Base-by-base conservation (phyloP, 2,797 vertebrate species). In the Sebastes vulpes region DNA sequence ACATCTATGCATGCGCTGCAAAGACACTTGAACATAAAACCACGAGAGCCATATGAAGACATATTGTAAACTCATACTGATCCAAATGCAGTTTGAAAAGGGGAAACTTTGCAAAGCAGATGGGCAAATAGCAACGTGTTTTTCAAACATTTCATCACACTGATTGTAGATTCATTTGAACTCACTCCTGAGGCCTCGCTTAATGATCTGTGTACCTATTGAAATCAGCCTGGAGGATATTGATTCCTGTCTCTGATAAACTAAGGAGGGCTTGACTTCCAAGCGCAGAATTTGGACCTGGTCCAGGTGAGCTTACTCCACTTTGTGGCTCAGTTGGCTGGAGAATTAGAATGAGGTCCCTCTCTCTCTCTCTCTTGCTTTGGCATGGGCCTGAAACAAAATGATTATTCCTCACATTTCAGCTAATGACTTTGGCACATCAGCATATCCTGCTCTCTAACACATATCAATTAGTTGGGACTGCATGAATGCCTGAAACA, bases 201-300 rank as follows among this genome's bases (percentile, higher is more conserved):
- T 93, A 95, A 94, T 92, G 89, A 90, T 90, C 84, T 93, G 88
- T 87, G 90, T 86, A 89, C 84, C 89, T 84, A 83, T 83, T 90
- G 84, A 93, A 92, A 94, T 86, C 79, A 76, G 75, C 78, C 81
- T 64, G 79, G 64, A 83, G 60, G 73, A 87, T 91, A 92, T 92
- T 77, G 91, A 94, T 88, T 86, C 77, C 70, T 79, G 75, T 85
- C 84, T 81, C 85, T 83, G 82, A 90, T 91, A 92, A 91, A 92
- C 85, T 87, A 64, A 91, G 83, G 77, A 81, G 60, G 80, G 72
- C 85, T 61, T 63, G 82, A 92, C 90, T 93, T 91, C 83, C 73
- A 86, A 77, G 61, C 80, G 71, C 63, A 76, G 67, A 56, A 53
- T 72, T 57, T 92, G 91, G 92, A 91, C 25, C 42, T 23, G 1